Evolutionary conservation across 2,113 vertebrate genomes (phyloP), one percentile per base, ranked within the genome.

Genomic region (Ellobius talpinus): DNA sequence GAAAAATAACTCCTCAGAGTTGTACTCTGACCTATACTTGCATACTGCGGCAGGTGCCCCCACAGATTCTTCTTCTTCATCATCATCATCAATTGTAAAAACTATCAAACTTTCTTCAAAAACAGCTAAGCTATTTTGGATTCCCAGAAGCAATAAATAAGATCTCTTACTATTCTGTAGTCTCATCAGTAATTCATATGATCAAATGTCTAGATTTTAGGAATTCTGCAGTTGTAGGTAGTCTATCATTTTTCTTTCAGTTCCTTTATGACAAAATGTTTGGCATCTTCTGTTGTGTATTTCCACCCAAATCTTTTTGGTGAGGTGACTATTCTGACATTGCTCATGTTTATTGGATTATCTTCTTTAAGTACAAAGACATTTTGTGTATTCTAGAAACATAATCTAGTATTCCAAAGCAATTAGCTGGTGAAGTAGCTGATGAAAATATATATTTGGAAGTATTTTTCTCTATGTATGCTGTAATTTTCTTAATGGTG

Each of bases 391-490:
- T 86, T 86, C 50, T 78, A 7, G 26, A 63, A 50, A 76, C 72
- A 87, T 29, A 87, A 50, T 87, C 61, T 90, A 6, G 55, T 58
- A 58, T 21, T 58, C 19, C 5, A 58, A 58, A 58, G 6, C 55
- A 58, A 58, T 58, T 58, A 58, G 55, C 55, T 58, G 55, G 21
- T 21, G 55, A 58, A 58, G 55, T 58, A 58, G 55, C 55, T 70
- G 61, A n/a, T n/a, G 17, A 5, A 70, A 4, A 33, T 68, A 66
- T 29, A 65, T 29, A 68, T 73, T 74, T 93, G 8, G 5, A 86
- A 88, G 85, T 94, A 92, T 90, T 74, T 74, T 95, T 93, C 76
- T 95, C 7, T 39, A 19, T 58, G 24, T 65, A 61, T 88, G 1
- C 72, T 74, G 36, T 39, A 19, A 77, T 87, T 72, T 24, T 86